Evolutionary conservation across 2,113 vertebrate species (phyloP).

Genomic region (Toxotes chatareus): DNA sequence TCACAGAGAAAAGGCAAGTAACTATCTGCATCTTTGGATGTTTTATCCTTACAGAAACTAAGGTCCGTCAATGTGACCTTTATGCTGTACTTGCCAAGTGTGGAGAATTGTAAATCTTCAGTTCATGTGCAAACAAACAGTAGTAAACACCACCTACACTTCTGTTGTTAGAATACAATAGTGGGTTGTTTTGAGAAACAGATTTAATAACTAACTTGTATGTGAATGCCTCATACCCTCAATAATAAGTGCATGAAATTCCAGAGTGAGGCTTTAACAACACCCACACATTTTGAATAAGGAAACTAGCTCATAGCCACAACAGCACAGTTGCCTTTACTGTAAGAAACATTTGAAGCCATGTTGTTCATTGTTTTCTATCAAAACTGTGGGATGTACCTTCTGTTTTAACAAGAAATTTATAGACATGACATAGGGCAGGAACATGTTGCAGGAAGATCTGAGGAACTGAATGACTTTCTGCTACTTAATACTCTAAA

Average conservation of each 20-base stretch:
- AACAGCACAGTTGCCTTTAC: conserved; percentile 21
- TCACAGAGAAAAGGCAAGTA: neutral
- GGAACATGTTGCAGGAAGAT: neutral
- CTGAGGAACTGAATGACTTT: neutral
- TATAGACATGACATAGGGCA: too few species aligned
- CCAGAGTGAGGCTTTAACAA: conserved; percentile 35
- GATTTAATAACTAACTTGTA: neutral
- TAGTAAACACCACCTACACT: neutral
- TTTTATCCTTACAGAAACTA: conserved; percentile 5
- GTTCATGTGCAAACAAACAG: neutral
- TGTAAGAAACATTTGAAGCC: conserved; percentile 3
- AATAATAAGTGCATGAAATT: conserved; percentile 31
- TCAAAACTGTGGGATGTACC: neutral
- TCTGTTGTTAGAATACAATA: neutral
- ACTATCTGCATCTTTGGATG: neutral
- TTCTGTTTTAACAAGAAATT: neutral
- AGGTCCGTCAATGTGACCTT: conserved; percentile 12
- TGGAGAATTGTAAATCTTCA: neutral
- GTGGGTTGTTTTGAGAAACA: neutral
- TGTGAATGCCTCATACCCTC: conserved; percentile 11
- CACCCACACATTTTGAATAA: conserved; percentile 65
- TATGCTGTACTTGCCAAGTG: neutral
- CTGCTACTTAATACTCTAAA: neutral
- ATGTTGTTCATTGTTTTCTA: neutral
- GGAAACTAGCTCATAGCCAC: conserved; percentile 47